phyloP scores from a whole-genome alignment of 2,888 invertebrate species.

The Xanthorhoe designata region DNA sequence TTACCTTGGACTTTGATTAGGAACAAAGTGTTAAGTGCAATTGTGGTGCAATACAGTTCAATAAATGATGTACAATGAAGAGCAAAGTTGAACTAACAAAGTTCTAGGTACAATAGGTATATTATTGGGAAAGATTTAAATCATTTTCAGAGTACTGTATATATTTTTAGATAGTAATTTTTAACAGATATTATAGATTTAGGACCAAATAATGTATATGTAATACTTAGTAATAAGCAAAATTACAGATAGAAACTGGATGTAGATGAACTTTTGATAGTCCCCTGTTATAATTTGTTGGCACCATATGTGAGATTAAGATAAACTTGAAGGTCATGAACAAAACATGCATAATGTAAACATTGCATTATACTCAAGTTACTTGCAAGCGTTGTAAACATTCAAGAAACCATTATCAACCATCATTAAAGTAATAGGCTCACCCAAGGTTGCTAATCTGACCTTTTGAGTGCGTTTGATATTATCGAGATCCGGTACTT shows the following conservation, averaged over 20 bases:
- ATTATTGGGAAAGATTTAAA: no score
- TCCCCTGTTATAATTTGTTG: not conserved
- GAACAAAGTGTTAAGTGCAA: no score
- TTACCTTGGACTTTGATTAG: no score
- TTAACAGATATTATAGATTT: no score
- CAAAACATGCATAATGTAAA: constrained; percentile 2
- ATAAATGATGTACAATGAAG: no score
- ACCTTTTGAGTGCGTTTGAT: constrained; percentile 92
- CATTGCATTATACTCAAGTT: constrained; percentile 3
- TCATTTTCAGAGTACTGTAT: no score
- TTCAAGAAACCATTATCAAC: constrained; percentile 33
- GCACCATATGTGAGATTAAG: not conserved
- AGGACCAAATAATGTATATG: no score
- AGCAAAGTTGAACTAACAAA: no score
- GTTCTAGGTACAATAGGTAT: no score
- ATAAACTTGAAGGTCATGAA: not conserved
- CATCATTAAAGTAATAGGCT: constrained; percentile 30
- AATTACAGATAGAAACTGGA: not conserved
- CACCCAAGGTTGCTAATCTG: constrained; percentile 63
- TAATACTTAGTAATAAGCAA: no score
- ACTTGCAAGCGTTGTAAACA: constrained; percentile 23
- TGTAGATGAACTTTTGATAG: not conserved
- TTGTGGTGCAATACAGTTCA: no score
- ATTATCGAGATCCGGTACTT: constrained; percentile 95
- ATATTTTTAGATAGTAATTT: no score